These are phyloP conservation scores for Amphipoea lucens DNA, from an alignment of 2,888 invertebrate species.

Conservation along the genomic window DNA sequence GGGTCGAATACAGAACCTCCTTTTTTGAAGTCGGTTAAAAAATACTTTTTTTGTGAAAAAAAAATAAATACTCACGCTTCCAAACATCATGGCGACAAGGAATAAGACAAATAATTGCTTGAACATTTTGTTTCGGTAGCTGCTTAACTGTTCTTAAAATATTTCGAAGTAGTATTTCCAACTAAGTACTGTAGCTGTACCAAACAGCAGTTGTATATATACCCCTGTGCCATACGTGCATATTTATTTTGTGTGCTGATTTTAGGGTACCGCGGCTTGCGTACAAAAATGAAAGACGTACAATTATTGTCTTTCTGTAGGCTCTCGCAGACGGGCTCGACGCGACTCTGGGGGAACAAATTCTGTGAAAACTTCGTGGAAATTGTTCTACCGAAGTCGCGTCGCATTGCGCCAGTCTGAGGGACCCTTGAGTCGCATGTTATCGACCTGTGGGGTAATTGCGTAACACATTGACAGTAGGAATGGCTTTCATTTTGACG, in stretches of 20 bases:
- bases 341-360: background rate
- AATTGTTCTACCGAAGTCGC: background rate
- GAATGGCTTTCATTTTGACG: too few species aligned
- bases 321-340: background rate
- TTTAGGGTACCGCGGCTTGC: conserved; percentile 22
- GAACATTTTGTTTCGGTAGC: conserved; percentile 28
- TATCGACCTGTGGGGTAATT: too few species aligned
- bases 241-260: background rate
- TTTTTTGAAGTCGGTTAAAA: too few species aligned
- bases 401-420: background rate
- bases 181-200: conserved; percentile 16
- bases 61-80: conserved; percentile 24
- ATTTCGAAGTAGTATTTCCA: background rate
- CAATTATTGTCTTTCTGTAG: background rate
- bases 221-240: background rate
- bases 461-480: too few species aligned
- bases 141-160: background rate
- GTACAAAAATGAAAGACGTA: background rate
- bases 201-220: conserved; percentile 26
- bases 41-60: too few species aligned
- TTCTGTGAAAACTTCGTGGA: background rate
- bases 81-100: conserved; percentile 33
- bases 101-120: conserved; percentile 23
- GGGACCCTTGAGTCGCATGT: too few species aligned
- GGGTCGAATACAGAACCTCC: too few species aligned